Conservation (phyloP, 2,113 vertebrate species). For the cat (Felis catus) region DNA sequence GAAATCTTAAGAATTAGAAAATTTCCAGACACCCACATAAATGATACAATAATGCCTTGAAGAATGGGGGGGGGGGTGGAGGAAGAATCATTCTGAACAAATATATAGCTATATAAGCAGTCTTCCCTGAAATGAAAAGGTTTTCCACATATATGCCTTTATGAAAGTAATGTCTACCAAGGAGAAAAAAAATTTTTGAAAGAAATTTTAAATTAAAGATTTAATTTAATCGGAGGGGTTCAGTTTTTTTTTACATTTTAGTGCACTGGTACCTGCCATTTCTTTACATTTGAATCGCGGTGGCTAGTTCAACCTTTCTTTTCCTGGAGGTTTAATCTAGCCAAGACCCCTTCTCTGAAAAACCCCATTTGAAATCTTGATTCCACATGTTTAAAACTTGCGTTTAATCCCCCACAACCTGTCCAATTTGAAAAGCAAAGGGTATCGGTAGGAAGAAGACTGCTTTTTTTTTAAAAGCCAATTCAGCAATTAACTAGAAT, state of each 20-base stretch:
- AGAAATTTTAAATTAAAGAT: conserved; percentile 23
- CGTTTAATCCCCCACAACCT: conserved; percentile 15
- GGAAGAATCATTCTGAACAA: background rate
- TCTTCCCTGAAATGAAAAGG: conserved; percentile 29
- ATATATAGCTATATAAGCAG: background rate
- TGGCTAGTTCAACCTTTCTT: background rate
- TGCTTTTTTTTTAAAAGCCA: background rate
- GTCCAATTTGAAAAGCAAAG: conserved; percentile 3
- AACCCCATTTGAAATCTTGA: background rate
- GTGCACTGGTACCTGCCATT: background rate
- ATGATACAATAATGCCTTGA: background rate
- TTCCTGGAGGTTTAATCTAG: conserved; percentile 11
- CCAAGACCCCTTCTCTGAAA: conserved; percentile 28
- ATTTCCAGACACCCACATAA: conserved; percentile 20
- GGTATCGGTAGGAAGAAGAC: background rate
- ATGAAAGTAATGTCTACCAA: background rate
- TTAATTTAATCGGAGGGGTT: conserved; percentile 34
- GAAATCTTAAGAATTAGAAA: conserved; percentile 62
- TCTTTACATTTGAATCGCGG: conserved; percentile 25
- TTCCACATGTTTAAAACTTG: conserved; percentile 32
- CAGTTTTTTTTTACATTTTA: background rate
- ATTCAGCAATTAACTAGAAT: conserved; percentile 16
- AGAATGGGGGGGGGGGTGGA: background rate
- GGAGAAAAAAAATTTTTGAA: background rate
- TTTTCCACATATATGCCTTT: background rate